Percentiles rank a stretch among this genome's conserved stretches.
Conservation (phyloP, 2,113 vertebrate species). For the Amazona guildingii region DNA sequence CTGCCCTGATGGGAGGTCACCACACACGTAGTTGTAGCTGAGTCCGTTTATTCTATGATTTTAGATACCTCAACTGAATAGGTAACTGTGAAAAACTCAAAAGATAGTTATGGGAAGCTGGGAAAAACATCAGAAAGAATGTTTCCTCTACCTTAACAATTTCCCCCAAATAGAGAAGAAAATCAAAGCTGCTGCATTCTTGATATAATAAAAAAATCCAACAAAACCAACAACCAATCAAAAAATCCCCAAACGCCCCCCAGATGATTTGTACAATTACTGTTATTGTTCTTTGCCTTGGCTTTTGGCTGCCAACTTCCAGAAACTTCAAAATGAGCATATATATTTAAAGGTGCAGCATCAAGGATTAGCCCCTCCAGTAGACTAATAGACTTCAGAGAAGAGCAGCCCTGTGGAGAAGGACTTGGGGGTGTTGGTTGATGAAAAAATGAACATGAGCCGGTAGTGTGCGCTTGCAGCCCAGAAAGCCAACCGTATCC, state of each 20-base stretch:
- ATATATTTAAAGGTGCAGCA: not conserved
- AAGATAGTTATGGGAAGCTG: not conserved
- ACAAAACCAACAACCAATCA: not conserved
- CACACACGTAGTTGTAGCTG: accelerated
- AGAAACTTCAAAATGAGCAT: not conserved
- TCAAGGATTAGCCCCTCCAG: not conserved
- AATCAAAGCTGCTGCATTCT: not conserved
- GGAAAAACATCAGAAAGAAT: not conserved
- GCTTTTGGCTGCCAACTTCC: not conserved
- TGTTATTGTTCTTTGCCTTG: not conserved
- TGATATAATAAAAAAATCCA: not conserved
- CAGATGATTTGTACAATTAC: not conserved
- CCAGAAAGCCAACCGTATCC: no score
- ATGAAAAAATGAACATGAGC: no score
- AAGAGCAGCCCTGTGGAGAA: no score
- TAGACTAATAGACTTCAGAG: no score
- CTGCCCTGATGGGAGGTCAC: not conserved
- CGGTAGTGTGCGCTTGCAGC: no score
- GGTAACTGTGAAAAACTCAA: not conserved
- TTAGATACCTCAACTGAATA: not conserved
- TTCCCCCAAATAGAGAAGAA: not conserved
- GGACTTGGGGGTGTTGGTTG: no score
- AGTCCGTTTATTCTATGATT: not conserved
- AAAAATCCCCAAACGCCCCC: not conserved
- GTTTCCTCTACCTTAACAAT: not conserved